Conservation (phyloP, 2,797 vertebrate species). For the Siniperca undulata region DNA sequence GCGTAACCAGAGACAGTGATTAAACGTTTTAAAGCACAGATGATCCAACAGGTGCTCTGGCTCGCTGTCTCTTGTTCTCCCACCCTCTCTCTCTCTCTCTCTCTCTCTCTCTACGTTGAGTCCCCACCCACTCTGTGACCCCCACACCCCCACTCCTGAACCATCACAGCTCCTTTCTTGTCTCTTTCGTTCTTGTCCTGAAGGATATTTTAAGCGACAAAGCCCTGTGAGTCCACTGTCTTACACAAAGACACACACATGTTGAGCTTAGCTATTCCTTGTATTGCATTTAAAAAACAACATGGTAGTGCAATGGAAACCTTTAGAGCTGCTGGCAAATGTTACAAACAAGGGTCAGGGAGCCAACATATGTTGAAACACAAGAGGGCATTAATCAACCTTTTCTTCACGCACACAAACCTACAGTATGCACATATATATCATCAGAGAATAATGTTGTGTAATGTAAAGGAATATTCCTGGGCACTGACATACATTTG, state of each 20-base stretch:
- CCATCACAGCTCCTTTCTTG: constrained; percentile 60
- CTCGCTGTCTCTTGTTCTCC: constrained; percentile 73
- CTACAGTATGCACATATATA: constrained; percentile 9
- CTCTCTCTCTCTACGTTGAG: constrained; percentile 30
- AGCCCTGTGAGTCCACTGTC: constrained; percentile 55
- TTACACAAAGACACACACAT: constrained; percentile 21
- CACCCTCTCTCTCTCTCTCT: constrained; percentile 41
- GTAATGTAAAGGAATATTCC: constrained; percentile 40
- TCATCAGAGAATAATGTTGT: constrained; percentile 29
- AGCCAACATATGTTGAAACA: constrained; percentile 50
- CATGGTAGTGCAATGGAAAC: constrained; percentile 28
- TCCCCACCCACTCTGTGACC: constrained; percentile 56
- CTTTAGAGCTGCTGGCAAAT: constrained; percentile 35
- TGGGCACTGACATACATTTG: constrained; percentile 32
- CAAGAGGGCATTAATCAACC: constrained; percentile 39
- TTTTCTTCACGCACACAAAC: constrained; percentile 26
- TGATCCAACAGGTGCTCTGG: constrained; percentile 85
- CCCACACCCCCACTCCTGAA: constrained; percentile 31
- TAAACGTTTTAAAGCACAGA: constrained; percentile 83
- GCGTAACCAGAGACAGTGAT: constrained; percentile 84
- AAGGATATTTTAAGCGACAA: constrained; percentile 83
- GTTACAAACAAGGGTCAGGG: constrained; percentile 24
- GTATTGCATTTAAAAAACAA: constrained; percentile 1
- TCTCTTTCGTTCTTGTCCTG: constrained; percentile 61
- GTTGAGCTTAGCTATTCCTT: constrained; percentile 54